Percentiles rank a stretch among this genome's conserved stretches.
Evolutionary conservation across 2,888 invertebrate genomes (phyloP).

Genomic region (Oscheius onirici): DNA sequence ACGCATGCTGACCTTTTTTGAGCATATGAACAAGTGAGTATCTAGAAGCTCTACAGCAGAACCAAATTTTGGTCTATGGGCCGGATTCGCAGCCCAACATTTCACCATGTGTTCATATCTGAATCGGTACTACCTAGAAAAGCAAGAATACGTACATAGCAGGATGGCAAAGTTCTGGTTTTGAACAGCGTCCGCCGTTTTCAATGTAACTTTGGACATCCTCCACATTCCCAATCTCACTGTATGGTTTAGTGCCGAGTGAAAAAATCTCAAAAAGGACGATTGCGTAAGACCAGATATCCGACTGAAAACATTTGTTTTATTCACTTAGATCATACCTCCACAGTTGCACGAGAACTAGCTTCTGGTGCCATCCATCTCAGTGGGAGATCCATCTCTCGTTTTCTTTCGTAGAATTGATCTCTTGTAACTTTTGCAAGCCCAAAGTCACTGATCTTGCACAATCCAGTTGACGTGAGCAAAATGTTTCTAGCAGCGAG

Average conservation of each 20-base stretch:
- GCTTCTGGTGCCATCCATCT: conserved; percentile 12
- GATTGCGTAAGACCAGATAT: neutral
- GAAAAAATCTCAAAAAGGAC: neutral
- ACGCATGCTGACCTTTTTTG: neutral
- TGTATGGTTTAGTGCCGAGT: neutral
- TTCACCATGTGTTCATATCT: neutral
- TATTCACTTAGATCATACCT: neutral
- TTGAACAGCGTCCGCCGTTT: neutral
- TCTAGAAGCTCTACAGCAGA: neutral
- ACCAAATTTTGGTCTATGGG: neutral
- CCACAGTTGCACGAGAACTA: neutral
- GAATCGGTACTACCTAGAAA: neutral
- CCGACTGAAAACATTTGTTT: neutral
- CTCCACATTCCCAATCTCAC: neutral
- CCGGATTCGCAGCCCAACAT: neutral
- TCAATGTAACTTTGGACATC: neutral
- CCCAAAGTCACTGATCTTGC: conserved; percentile 1
- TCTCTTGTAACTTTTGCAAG: neutral
- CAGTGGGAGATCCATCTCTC: neutral
- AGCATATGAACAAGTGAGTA: neutral
- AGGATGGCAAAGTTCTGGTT: neutral
- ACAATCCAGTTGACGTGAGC: neutral
- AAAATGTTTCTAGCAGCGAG: neutral
- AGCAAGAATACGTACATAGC: neutral
- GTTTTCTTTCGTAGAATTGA: neutral